phyloP scores from a whole-genome alignment of 2,113 vertebrate species.

The Micronisus gabar region DNA sequence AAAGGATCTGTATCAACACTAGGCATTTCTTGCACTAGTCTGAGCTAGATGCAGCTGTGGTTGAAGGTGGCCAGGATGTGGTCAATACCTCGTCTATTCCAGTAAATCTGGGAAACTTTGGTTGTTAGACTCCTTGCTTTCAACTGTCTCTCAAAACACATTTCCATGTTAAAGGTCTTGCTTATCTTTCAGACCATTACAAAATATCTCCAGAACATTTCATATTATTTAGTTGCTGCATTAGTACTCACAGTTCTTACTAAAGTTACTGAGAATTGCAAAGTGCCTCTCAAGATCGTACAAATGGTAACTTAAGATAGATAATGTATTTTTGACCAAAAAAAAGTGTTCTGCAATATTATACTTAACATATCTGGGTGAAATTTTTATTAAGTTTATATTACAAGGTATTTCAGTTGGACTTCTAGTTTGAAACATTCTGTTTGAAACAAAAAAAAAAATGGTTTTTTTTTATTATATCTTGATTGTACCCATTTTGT shows the following conservation, averaged over 20 bases:
- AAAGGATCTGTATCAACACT: background rate
- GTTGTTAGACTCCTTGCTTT: background rate
- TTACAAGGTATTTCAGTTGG: background rate
- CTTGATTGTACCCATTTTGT: constrained; percentile 20
- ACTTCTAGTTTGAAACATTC: background rate
- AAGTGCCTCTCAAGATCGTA: background rate
- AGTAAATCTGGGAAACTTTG: background rate
- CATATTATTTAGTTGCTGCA: background rate
- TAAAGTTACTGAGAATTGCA: background rate
- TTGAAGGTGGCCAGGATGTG: background rate
- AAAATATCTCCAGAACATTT: background rate
- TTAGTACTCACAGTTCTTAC: background rate
- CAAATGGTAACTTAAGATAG: background rate
- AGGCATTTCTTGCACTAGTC: background rate
- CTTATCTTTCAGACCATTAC: constrained; percentile 14
- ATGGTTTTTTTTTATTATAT: background rate
- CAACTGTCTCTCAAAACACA: background rate
- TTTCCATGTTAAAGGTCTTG: constrained; percentile 24
- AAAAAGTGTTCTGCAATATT: background rate
- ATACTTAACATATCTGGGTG: background rate
- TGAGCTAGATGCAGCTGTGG: background rate
- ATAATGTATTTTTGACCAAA: background rate
- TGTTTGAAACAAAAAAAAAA: background rate
- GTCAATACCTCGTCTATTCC: background rate
- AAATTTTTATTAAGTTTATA: background rate